These are phyloP conservation scores for Gisinianus flammeolus DNA, from an alignment of 2,888 invertebrate genomes.

Conservation along the genomic window DNA sequence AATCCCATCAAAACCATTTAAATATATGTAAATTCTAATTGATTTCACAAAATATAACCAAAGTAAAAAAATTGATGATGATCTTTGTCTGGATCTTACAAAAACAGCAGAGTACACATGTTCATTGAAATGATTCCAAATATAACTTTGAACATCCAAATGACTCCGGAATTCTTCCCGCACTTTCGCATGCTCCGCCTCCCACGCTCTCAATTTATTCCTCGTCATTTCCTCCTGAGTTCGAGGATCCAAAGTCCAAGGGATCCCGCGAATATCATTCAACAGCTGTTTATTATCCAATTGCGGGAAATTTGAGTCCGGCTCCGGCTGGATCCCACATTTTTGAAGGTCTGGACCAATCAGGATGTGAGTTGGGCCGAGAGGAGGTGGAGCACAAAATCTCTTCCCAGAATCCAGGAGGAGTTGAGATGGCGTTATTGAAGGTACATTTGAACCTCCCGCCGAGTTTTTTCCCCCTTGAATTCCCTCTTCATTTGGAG, in stretches of 20 bases:
- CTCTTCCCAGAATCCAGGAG: not conserved
- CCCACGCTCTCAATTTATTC: not conserved
- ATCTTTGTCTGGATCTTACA: not conserved
- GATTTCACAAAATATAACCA: too few relatives aligned
- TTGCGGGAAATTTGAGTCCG: not conserved
- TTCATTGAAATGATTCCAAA: conserved; percentile 8
- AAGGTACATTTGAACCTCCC: not conserved
- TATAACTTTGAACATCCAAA: not conserved
- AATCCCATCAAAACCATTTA: too few relatives aligned
- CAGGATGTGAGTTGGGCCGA: conserved; percentile 5
- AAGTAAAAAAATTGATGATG: not conserved
- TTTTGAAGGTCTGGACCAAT: conserved; percentile 3
- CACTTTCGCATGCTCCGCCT: not conserved
- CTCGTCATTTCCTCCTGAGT: not conserved
- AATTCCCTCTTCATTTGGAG: not conserved
- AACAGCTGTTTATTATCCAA: not conserved
- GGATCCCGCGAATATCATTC: not conserved
- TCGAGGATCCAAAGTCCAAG: not conserved
- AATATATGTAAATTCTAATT: too few relatives aligned
- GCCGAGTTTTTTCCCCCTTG: not conserved
- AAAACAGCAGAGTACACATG: not conserved
- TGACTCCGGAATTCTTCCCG: not conserved
- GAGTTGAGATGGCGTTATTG: not conserved
- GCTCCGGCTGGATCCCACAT: not conserved
- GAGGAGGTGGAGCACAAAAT: conserved; percentile 2